A percentile compares a stretch with the other conserved stretches of the same genome.
phyloP scores from a whole-genome alignment of 1,140 invertebrate species.

The Sweltsa coloradensis region DNA sequence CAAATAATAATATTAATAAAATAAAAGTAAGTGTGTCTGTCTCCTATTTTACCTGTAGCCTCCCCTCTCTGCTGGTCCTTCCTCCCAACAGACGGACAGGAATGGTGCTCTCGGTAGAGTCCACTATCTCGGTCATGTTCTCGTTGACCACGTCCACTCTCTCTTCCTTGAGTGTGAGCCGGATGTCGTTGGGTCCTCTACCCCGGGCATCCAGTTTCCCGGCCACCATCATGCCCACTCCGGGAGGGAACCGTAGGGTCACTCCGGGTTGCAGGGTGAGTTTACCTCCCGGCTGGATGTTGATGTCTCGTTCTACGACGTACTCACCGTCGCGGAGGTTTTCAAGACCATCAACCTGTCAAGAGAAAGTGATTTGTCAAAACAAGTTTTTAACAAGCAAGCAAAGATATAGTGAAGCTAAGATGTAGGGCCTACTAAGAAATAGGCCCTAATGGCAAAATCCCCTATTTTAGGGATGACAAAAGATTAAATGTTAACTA shows the following conservation, averaged over 20 bases:
- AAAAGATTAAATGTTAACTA: too few relatives aligned
- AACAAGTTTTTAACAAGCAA: too few relatives aligned
- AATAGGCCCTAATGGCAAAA: too few relatives aligned
- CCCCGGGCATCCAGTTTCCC: slow-evolving; percentile 77
- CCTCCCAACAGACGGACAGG: slow-evolving; percentile 67
- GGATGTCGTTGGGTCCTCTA: slow-evolving; percentile 58
- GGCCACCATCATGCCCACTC: slow-evolving; percentile 93
- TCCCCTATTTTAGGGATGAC: too few relatives aligned
- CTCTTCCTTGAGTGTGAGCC: slow-evolving; percentile 65
- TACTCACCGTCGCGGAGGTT: slow-evolving; percentile 67
- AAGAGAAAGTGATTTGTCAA: too few relatives aligned
- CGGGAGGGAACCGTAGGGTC: slow-evolving; percentile 70
- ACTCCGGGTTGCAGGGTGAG: slow-evolving; percentile 78
- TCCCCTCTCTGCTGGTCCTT: slow-evolving; percentile 57
- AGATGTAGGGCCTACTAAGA: too few relatives aligned
- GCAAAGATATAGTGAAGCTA: too few relatives aligned
- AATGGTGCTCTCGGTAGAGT: slow-evolving; percentile 33
- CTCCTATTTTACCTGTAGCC: slow-evolving; percentile 54
- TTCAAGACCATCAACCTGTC: slow-evolving; percentile 63
- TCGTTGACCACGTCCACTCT: slow-evolving; percentile 39
- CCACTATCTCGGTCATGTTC: slow-evolving; percentile 44
- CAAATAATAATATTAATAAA: too few relatives aligned
- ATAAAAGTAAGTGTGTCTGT: too few relatives aligned
- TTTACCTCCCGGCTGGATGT: slow-evolving; percentile 75
- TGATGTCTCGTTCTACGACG: slow-evolving; percentile 78